Evolutionary conservation across 2,888 invertebrate species (phyloP).

Genomic region (Lobophora halterata): DNA sequence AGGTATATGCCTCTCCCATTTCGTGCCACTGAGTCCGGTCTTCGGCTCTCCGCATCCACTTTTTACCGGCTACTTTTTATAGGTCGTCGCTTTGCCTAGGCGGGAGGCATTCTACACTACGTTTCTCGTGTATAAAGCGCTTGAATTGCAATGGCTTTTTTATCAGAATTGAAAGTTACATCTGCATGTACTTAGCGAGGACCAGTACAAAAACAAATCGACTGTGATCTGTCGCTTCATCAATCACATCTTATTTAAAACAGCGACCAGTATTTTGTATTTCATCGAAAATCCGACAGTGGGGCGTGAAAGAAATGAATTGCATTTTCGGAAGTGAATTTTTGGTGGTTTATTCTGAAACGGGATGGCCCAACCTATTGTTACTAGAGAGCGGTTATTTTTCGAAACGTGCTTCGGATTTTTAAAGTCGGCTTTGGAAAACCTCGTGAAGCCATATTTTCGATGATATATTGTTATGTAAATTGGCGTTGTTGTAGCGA

Average conservation of each 20-base stretch:
- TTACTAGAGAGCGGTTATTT: slow-evolving; percentile 31
- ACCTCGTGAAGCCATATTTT: slow-evolving; percentile 25
- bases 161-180: too few species aligned
- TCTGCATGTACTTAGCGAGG: background rate
- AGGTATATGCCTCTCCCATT: too few species aligned
- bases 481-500: slow-evolving; percentile 29
- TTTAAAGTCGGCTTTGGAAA: slow-evolving; percentile 33
- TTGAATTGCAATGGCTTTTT: too few species aligned
- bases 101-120: too few species aligned
- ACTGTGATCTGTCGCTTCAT: background rate
- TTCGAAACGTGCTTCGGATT: slow-evolving; percentile 37
- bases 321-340: slow-evolving; percentile 39
- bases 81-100: too few species aligned
- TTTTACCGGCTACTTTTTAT: too few species aligned
- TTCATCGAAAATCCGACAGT: slow-evolving; percentile 9
- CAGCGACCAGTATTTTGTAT: background rate
- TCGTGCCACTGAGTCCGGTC: too few species aligned
- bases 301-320: slow-evolving; percentile 34
- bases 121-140: too few species aligned
- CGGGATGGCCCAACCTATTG: slow-evolving; percentile 34
- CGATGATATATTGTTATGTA: slow-evolving; percentile 36
- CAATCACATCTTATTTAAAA: slow-evolving; percentile 9
- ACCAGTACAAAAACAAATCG: background rate
- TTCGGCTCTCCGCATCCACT: too few species aligned
- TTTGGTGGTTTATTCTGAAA: slow-evolving; percentile 40